Base-by-base conservation (phyloP, 2,888 invertebrate genomes). In the Dichetophora obliterata region DNA sequence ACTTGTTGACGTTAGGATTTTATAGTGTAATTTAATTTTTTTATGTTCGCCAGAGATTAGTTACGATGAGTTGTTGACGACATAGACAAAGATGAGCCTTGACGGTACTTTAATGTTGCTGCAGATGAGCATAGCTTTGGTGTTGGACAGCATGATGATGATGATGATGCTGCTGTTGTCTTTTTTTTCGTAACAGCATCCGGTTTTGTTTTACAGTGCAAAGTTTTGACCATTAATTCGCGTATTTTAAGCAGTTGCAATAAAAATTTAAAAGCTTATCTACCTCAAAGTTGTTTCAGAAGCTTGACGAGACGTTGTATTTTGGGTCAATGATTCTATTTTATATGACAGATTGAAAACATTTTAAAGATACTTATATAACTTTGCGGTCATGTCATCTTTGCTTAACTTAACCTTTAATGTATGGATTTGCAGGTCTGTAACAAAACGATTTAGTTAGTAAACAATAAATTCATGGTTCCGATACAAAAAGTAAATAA, bases 141-240 rank as follows among this genome's bases (percentile, higher is more conserved):
- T 54, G 19, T 54, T 54, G 19, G 22, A 19, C 54, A 14, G 6
- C 8, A 63, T 27, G n/a, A 63, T 63, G 34, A 19, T 27, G 59
- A 59, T 59, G 63, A n/a, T 31, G 31, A 6, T 27, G 61, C 1
- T 2, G 61, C 27, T 27, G 16, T 5, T 8, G 59, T 24, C 59
- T 1, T 31, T 24, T 4, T 24, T 16, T 61, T 27, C 61, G 19
- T 31, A 24, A 63, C 63, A 4, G 19, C 31, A 5, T 22, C 34
- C 22, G 31, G 54, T 54, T 37, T 74, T 74, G 66, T 66, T 66
- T 37, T 34, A 54, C 52, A 54, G 54, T 54, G 24, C 34, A 52
- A 63, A 54, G 54, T 34, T 74, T 66, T 54, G 9, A 54, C 57
- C 50, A 66, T 74, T 57, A 74, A 65, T 24, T 68, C 50, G 48